These are phyloP conservation scores for Metopolophium dirhodum DNA, from an alignment of 1,140 invertebrate genomes.

Conservation along the genomic window DNA sequence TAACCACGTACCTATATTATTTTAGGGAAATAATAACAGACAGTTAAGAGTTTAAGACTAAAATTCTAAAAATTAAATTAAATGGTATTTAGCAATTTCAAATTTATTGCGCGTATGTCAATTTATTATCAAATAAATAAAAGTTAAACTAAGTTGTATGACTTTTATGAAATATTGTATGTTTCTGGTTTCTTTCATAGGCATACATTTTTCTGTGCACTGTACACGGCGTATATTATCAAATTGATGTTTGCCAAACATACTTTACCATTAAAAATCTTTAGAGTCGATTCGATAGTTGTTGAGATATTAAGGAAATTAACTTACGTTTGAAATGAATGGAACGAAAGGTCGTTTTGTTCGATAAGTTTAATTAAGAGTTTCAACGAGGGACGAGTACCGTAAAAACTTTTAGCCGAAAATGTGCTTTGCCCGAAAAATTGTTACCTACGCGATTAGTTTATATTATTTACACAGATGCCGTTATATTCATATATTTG, in stretches of 20 bases:
- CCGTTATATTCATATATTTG: neutral
- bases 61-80: neutral
- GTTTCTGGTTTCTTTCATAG: neutral
- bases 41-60: neutral
- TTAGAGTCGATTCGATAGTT: neutral
- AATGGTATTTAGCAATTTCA: neutral
- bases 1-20: neutral
- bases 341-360: neutral
- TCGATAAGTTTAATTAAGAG: conserved; percentile 24
- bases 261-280: neutral
- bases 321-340: neutral
- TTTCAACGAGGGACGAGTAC: neutral
- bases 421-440: neutral
- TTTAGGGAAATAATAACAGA: neutral
- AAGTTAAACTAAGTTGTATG: neutral
- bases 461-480: neutral
- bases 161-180: neutral
- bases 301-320: neutral
- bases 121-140: neutral
- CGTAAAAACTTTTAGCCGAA: neutral
- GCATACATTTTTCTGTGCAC: neutral
- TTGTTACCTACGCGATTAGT: neutral
- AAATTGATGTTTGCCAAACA: neutral
- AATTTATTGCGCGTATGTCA: neutral
- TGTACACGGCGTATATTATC: neutral